A percentile compares a stretch with the other conserved stretches of the same genome.
Evolutionary conservation across 2,888 invertebrate genomes (phyloP).

Genomic region (Drosophila meridionalis): DNA sequence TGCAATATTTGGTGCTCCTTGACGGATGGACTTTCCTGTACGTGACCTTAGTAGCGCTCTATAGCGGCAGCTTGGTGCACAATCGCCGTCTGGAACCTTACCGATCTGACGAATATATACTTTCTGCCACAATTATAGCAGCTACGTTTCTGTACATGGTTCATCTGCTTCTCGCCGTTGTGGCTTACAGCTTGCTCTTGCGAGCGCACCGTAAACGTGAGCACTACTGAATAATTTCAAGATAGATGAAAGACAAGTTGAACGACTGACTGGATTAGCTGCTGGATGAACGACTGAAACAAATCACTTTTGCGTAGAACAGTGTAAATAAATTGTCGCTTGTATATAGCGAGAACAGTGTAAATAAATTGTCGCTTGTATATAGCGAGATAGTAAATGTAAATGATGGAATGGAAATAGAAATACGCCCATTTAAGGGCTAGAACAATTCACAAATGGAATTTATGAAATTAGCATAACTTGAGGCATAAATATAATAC

Average conservation of each 20-base stretch:
- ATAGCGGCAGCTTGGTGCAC: constrained; percentile 40
- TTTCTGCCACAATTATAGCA: constrained; percentile 49
- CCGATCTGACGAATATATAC: constrained; percentile 22
- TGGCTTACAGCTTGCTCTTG: not conserved
- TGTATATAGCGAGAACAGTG: too few relatives aligned
- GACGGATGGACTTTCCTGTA: constrained; percentile 27
- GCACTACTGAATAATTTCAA: not conserved
- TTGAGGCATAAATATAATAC: constrained; percentile 35
- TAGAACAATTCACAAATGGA: constrained; percentile 14
- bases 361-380: not conserved
- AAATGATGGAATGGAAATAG: not conserved
- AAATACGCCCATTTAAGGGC: not conserved
- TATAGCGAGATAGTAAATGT: too few relatives aligned
- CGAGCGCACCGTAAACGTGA: not conserved
- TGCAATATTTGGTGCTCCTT: not conserved
- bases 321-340: too few relatives aligned
- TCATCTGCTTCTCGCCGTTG: not conserved
- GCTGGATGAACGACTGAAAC: too few relatives aligned
- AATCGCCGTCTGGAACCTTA: constrained; percentile 26
- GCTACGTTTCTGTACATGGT: constrained; percentile 29
- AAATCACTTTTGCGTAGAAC: too few relatives aligned
- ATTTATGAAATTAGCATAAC: constrained; percentile 62
- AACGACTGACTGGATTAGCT: too few relatives aligned
- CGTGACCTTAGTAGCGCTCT: constrained; percentile 18
- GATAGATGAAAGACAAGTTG: not conserved